phyloP scores from a whole-genome alignment of 2,113 vertebrate genomes.

The Neodontobutis hainanensis region DNA sequence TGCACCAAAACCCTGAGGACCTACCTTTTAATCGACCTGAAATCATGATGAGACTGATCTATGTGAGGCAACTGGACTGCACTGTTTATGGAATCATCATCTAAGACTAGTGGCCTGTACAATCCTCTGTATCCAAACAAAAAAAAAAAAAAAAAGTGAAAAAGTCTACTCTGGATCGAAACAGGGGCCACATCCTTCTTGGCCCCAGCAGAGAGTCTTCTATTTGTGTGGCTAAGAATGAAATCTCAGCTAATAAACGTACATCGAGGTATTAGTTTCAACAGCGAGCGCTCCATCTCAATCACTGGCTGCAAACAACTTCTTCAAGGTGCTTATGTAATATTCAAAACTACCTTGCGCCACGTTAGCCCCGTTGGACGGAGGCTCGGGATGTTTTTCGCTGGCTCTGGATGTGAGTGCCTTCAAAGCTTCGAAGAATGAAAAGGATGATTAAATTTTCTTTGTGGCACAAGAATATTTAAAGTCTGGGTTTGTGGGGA shows the following conservation, averaged over 20 bases:
- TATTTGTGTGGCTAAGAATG: neutral
- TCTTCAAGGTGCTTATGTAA: conserved; percentile 30
- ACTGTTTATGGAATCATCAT: neutral
- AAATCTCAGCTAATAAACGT: conserved; percentile 41
- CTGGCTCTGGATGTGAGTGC: conserved; percentile 42
- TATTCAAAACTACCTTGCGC: conserved; percentile 45
- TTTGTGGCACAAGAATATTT: conserved; percentile 51
- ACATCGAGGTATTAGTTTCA: conserved; percentile 18
- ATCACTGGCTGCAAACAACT: conserved; percentile 50
- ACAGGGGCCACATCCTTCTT: conserved; percentile 21
- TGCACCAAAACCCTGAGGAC: conserved; percentile 13
- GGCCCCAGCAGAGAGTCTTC: conserved; percentile 14
- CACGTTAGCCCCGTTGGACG: conserved; percentile 30
- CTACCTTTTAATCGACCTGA: neutral
- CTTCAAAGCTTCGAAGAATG: conserved; percentile 32
- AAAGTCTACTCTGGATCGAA: neutral
- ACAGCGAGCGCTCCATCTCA: conserved; percentile 14
- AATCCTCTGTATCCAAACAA: no score
- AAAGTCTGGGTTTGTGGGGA: conserved; percentile 48
- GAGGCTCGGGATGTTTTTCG: conserved; percentile 28
- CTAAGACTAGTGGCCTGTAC: no score
- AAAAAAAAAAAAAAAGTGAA: no score
- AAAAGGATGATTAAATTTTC: conserved; percentile 66
- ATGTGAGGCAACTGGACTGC: neutral
- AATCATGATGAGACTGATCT: neutral